Evolutionary conservation across 1,140 invertebrate species (phyloP).

Genomic region (Drusus annulatus): DNA sequence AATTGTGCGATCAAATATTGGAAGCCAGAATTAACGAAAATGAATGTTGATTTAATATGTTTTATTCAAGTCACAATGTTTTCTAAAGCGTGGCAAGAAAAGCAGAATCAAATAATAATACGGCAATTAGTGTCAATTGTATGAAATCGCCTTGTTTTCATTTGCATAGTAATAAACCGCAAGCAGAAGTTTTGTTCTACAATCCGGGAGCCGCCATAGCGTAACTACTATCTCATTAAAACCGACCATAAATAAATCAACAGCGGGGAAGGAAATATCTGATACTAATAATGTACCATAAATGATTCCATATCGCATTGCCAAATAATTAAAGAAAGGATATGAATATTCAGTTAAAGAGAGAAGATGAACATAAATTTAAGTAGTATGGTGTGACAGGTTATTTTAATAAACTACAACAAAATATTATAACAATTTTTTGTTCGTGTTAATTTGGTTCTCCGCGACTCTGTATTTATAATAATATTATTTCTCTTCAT

Average conservation of each 20-base stretch:
- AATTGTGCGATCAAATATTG: background rate
- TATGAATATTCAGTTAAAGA: background rate
- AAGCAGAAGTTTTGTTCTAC: background rate
- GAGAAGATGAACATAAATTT: background rate
- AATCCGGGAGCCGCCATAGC: conserved; percentile 2
- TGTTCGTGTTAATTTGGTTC: background rate
- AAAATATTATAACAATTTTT: background rate
- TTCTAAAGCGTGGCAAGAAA: background rate
- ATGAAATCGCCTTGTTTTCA: conserved; percentile 4
- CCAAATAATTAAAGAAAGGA: background rate
- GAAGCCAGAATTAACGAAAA: background rate
- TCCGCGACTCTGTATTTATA: background rate
- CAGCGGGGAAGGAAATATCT: conserved; percentile 10
- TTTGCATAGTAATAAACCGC: conserved; percentile 15
- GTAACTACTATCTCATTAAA: conserved; percentile 17
- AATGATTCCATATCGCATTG: background rate
- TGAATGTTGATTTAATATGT: background rate
- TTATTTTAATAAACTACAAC: too few species aligned
- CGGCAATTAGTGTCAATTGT: conserved; percentile 37
- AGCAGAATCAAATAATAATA: background rate
- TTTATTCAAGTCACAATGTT: background rate
- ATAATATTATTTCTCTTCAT: background rate
- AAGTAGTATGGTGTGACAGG: too few species aligned
- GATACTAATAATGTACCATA: background rate
- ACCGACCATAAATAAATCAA: conserved; percentile 27